Conservation (phyloP, 2,888 invertebrate genomes). For the Perithous albicinctus region DNA sequence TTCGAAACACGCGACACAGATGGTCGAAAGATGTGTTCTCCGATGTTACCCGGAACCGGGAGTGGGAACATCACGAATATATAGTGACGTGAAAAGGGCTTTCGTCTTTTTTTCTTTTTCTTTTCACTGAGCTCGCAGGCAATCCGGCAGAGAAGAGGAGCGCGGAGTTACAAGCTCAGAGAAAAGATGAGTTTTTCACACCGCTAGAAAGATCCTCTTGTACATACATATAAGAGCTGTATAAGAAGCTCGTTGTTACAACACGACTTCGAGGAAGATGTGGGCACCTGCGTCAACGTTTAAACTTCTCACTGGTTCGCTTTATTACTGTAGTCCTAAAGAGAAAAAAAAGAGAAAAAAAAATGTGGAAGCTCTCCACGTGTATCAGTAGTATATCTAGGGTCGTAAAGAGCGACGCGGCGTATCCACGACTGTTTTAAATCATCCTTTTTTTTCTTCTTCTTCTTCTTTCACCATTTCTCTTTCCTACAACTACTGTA, state of each 20-base stretch:
- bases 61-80: slow-evolving; percentile 41
- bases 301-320: slow-evolving; percentile 38
- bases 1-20: slow-evolving; percentile 38
- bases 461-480: slow-evolving; percentile 32
- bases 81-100: slow-evolving; percentile 12
- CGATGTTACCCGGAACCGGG: slow-evolving; percentile 56
- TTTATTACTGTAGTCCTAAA: background rate
- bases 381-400: slow-evolving; percentile 44
- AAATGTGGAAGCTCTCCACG: slow-evolving; percentile 14
- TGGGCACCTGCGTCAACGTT: slow-evolving; percentile 57
- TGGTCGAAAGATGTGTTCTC: slow-evolving; percentile 64
- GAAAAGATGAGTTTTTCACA: slow-evolving; percentile 54
- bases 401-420: slow-evolving; percentile 51
- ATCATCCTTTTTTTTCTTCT: slow-evolving; percentile 40
- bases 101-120: slow-evolving; percentile 27
- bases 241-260: background rate
- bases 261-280: slow-evolving; percentile 16
- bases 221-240: background rate
- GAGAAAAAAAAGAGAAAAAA: background rate
- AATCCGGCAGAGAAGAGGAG: slow-evolving; percentile 9
- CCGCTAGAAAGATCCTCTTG: background rate
- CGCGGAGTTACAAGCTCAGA: slow-evolving; percentile 40
- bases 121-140: slow-evolving; percentile 7
- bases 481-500: background rate
- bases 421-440: slow-evolving; percentile 37